These are phyloP conservation scores for Spodoptera litura DNA, from an alignment of 1,140 invertebrate genomes.

Conservation along the genomic window DNA sequence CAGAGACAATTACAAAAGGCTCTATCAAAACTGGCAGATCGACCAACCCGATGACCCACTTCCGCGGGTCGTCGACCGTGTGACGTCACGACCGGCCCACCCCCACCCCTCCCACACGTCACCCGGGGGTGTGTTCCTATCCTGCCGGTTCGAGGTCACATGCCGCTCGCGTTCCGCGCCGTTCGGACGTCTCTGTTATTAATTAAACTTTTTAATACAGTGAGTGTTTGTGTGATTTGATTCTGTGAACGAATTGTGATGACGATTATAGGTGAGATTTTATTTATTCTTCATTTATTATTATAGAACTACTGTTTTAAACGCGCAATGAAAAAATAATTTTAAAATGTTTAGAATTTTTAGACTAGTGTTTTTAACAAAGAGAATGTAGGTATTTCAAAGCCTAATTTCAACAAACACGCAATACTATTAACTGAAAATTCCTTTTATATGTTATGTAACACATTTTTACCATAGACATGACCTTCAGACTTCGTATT, in stretches of 20 bases:
- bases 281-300: background rate
- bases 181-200: slow-evolving; percentile 58
- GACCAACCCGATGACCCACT: slow-evolving; percentile 76
- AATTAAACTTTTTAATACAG: slow-evolving; percentile 41
- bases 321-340: background rate
- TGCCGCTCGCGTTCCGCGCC: slow-evolving; percentile 58
- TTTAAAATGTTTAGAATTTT: background rate
- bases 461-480: slow-evolving; percentile 42
- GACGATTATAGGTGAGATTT: slow-evolving; percentile 84
- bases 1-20: slow-evolving; percentile 54
- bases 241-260: slow-evolving; percentile 65
- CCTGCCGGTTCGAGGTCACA: slow-evolving; percentile 74
- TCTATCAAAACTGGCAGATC: slow-evolving; percentile 61
- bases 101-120: slow-evolving; percentile 56
- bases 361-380: background rate
- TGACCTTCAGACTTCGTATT: slow-evolving; percentile 51
- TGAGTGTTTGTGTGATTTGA: slow-evolving; percentile 55
- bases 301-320: background rate
- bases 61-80: slow-evolving; percentile 77
- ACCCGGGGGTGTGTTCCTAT: slow-evolving; percentile 68
- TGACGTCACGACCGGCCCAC: slow-evolving; percentile 76
- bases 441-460: slow-evolving; percentile 51
- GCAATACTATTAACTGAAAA: slow-evolving; percentile 1
- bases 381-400: slow-evolving; percentile 8
- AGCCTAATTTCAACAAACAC: slow-evolving; percentile 7